Evolutionary conservation across 2,113 vertebrate species (phyloP).

Genomic region (Trichomycterus rosablanca): DNA sequence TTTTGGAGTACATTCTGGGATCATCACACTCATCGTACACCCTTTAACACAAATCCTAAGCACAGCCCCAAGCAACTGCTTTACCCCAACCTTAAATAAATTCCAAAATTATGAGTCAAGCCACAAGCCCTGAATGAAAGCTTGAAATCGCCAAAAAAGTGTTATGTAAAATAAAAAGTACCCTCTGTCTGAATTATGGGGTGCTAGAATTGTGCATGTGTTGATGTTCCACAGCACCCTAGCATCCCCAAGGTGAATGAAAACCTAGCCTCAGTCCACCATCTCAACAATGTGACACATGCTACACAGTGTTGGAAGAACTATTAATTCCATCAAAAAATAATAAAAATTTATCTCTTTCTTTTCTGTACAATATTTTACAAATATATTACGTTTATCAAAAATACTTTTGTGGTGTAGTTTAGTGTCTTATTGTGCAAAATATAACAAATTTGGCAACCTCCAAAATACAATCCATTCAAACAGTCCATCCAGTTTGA

Average conservation of each 20-base stretch:
- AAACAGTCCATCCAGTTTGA: constrained; percentile 67
- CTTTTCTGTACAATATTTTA: constrained; percentile 70
- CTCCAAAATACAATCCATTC: constrained; percentile 63
- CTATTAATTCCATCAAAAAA: constrained; percentile 56
- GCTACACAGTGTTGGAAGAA: constrained; percentile 60
- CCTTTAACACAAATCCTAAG: constrained; percentile 14
- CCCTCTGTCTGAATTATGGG: constrained; percentile 43
- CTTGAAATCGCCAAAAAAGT: constrained; percentile 10
- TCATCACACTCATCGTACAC: constrained; percentile 73
- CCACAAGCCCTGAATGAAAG: not conserved
- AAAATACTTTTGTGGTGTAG: constrained; percentile 55
- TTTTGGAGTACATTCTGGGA: constrained; percentile 82
- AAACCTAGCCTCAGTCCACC: constrained; percentile 70
- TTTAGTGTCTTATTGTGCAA: constrained; percentile 63
- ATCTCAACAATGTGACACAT: constrained; percentile 54
- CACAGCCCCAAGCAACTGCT: not conserved
- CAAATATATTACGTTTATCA: constrained; percentile 64
- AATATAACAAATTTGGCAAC: constrained; percentile 60
- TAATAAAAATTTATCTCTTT: constrained; percentile 51
- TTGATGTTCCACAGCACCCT: constrained; percentile 74
- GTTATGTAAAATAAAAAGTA: not conserved
- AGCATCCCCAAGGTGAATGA: constrained; percentile 65
- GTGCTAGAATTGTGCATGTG: constrained; percentile 77
- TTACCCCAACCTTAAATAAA: not conserved
- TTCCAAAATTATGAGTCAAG: no score